Conservation (phyloP, 2,113 vertebrate genomes). For the Sciurus niger region DNA sequence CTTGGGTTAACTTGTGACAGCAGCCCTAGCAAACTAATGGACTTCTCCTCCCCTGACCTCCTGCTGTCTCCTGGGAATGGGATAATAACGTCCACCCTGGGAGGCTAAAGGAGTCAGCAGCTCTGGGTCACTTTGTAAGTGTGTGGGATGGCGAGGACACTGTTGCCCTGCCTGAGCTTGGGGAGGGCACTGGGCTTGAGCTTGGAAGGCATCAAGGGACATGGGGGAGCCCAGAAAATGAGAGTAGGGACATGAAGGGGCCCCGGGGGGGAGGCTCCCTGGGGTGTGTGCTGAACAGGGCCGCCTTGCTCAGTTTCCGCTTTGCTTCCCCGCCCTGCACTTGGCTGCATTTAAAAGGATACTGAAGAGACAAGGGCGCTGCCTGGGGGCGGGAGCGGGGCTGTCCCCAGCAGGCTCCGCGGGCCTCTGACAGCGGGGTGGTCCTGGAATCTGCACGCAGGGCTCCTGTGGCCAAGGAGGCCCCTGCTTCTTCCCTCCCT, state of each 20-base stretch:
- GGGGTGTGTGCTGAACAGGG: not conserved
- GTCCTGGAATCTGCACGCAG: not conserved
- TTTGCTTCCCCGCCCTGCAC: not conserved
- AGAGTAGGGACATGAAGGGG: not conserved
- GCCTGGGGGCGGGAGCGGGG: not conserved
- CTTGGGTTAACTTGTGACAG: not conserved
- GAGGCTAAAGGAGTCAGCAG: not conserved
- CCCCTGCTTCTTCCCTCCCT: not conserved
- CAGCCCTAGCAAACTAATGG: not conserved
- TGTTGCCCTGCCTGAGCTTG: not conserved
- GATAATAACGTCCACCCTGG: not conserved
- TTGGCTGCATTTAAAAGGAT: not conserved
- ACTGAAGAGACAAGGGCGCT: not conserved
- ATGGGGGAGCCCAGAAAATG: not conserved
- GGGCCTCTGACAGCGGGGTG: not conserved
- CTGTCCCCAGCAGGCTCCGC: not conserved
- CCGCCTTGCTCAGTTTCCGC: not conserved
- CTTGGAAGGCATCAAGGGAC: not conserved
- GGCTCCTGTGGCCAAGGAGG: not conserved
- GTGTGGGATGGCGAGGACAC: rapidly evolving
- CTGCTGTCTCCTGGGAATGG: not conserved
- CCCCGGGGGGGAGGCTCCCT: not conserved
- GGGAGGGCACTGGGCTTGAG: not conserved
- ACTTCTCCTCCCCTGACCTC: not conserved
- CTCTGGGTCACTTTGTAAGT: too few species aligned